A percentile compares a stretch with the other conserved stretches of the same genome.
Evolutionary conservation across 2,888 invertebrate genomes (phyloP).

Genomic region (Eumacrocentrus americanus): DNA sequence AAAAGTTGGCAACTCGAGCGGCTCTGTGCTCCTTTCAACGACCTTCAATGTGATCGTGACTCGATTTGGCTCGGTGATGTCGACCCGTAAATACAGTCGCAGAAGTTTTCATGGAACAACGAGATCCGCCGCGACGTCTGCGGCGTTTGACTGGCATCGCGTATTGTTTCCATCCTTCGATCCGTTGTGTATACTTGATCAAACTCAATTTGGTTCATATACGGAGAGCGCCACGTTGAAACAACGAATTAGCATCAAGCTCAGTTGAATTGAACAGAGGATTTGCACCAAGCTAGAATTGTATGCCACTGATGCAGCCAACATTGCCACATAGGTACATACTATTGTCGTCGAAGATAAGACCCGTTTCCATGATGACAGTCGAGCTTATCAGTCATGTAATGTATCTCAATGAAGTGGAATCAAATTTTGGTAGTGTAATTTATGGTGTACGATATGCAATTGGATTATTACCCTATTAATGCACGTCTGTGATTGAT

Average conservation of each 20-base stretch:
- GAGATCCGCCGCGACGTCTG: constrained; percentile 18
- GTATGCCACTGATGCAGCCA: neutral
- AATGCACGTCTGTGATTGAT: constrained; percentile 54
- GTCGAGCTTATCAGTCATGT: neutral
- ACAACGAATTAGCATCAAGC: constrained; percentile 29
- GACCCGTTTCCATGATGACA: neutral
- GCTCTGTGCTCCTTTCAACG: neutral
- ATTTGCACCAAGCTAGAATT: neutral
- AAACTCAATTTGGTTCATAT: constrained; percentile 35
- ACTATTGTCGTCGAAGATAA: neutral
- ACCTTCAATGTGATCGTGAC: neutral
- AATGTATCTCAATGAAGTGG: neutral
- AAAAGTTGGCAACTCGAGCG: neutral
- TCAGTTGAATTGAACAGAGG: constrained; percentile 8
- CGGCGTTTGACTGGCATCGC: constrained; percentile 29
- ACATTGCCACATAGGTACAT: neutral
- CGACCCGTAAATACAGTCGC: neutral
- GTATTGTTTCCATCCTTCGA: constrained; percentile 28
- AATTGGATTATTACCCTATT: constrained; percentile 42
- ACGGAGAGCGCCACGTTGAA: constrained; percentile 11
- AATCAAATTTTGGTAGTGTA: neutral
- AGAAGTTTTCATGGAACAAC: constrained; percentile 17
- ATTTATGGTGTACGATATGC: neutral
- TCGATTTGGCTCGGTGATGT: constrained; percentile 9
- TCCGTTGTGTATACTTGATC: constrained; percentile 33